phyloP scores from a whole-genome alignment of 2,888 invertebrate species.

The Ochlodes sylvanus region DNA sequence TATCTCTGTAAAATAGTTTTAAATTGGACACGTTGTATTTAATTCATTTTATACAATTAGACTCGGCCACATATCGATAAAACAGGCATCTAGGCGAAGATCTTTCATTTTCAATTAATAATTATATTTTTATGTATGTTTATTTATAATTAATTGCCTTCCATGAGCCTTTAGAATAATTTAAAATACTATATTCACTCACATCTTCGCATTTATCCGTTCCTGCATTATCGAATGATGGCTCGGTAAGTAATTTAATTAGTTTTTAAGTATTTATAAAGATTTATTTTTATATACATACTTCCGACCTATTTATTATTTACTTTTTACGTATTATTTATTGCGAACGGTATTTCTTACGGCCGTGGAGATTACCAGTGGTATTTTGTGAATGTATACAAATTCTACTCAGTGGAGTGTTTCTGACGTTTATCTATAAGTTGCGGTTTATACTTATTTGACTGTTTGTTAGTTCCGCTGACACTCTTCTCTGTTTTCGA shows the following conservation, averaged over 20 bases:
- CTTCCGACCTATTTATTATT: constrained; percentile 78
- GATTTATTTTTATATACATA: constrained; percentile 74
- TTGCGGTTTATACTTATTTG: constrained; percentile 82
- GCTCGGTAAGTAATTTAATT: constrained; percentile 61
- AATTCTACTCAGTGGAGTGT: constrained; percentile 41
- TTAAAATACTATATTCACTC: constrained; percentile 19
- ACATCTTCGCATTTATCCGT: constrained; percentile 50
- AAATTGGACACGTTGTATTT: constrained; percentile 51
- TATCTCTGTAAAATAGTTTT: constrained; percentile 44
- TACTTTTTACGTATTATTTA: constrained; percentile 68
- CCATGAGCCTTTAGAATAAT: constrained; percentile 31
- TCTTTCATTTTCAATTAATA: not conserved
- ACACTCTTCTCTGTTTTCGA: constrained; percentile 71
- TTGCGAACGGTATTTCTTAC: constrained; percentile 51
- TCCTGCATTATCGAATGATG: constrained; percentile 53
- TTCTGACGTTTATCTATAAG: constrained; percentile 62
- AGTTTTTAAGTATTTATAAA: constrained; percentile 79
- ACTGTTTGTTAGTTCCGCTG: constrained; percentile 61
- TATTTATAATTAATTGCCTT: constrained; percentile 2
- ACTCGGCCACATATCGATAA: constrained; percentile 36
- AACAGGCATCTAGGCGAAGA: constrained; percentile 33
- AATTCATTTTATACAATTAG: constrained; percentile 47
- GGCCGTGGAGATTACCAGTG: constrained; percentile 65
- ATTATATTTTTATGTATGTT: constrained; percentile 10
- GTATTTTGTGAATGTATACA: constrained; percentile 41